phyloP scores from a whole-genome alignment of 2,113 vertebrate genomes.

The Phodopus roborovskii region DNA sequence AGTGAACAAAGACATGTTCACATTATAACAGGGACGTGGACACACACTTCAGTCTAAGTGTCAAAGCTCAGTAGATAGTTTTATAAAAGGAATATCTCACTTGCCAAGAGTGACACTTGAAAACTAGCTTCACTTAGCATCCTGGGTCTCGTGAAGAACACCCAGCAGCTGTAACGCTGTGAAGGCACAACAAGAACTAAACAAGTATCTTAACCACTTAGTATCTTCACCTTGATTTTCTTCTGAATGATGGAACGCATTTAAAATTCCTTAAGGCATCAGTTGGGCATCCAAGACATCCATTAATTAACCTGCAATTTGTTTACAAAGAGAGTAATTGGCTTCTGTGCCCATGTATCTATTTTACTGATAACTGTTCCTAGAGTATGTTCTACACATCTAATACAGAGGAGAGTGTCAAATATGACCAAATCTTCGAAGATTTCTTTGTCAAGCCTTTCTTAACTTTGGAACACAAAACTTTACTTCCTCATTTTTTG shows the following conservation, averaged over 20 bases:
- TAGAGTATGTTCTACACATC: background rate
- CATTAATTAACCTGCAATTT: constrained; percentile 36
- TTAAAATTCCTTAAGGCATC: background rate
- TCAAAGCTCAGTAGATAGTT: constrained; percentile 71
- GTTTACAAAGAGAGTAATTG: constrained; percentile 18
- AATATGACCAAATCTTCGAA: background rate
- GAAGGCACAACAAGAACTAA: constrained; percentile 48
- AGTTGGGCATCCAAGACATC: background rate
- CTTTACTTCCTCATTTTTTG: background rate
- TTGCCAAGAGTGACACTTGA: constrained; percentile 80
- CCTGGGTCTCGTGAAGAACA: constrained; percentile 57
- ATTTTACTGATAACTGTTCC: constrained; percentile 7
- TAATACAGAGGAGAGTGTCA: background rate
- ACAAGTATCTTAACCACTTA: constrained; percentile 8
- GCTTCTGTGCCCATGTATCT: constrained; percentile 24
- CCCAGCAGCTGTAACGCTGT: constrained; percentile 44
- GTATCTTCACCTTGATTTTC: constrained; percentile 9
- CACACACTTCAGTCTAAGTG: constrained; percentile 75
- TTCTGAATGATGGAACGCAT: background rate
- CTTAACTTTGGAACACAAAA: background rate
- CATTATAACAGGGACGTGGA: constrained; percentile 70
- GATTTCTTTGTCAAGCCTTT: background rate
- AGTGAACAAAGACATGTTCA: constrained; percentile 74
- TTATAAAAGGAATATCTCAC: constrained; percentile 76
- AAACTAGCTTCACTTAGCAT: constrained; percentile 77